These are phyloP conservation scores for Podarcis siculus DNA, from an alignment of 2,797 vertebrate species.

Conservation along the genomic window DNA sequence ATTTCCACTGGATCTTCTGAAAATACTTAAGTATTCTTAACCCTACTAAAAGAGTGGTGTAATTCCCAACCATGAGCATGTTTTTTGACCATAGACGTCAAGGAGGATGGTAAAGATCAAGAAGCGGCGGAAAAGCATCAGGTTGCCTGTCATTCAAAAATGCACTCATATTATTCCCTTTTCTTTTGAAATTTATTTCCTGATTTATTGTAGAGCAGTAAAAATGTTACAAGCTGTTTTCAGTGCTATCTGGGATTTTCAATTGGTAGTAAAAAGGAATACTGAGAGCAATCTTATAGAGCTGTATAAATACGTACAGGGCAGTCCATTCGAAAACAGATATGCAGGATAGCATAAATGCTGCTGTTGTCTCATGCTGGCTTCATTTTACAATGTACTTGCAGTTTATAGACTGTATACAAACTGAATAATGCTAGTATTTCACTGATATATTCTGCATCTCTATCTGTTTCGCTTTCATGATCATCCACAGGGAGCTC, in stretches of 20 bases:
- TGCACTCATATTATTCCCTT: neutral
- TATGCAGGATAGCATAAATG: conserved; percentile 42
- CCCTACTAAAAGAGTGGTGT: neutral
- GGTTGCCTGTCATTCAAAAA: neutral
- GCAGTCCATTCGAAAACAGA: conserved; percentile 30
- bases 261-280: conserved; percentile 50
- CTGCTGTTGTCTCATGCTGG: neutral
- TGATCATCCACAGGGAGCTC: too few relatives aligned
- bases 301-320: conserved; percentile 30
- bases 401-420: neutral
- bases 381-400: neutral
- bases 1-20: neutral
- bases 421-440: neutral
- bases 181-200: conserved; percentile 17
- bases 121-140: conserved; percentile 29
- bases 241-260: conserved; percentile 38
- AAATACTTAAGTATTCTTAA: neutral
- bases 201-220: conserved; percentile 39
- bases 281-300: conserved; percentile 31
- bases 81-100: neutral
- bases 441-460: conserved; percentile 30
- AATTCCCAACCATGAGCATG: neutral
- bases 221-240: conserved; percentile 54
- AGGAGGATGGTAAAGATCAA: neutral
- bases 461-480: conserved; percentile 6